Evolutionary conservation across 1,140 invertebrate species (phyloP).

Genomic region (Mylabris phalerata): DNA sequence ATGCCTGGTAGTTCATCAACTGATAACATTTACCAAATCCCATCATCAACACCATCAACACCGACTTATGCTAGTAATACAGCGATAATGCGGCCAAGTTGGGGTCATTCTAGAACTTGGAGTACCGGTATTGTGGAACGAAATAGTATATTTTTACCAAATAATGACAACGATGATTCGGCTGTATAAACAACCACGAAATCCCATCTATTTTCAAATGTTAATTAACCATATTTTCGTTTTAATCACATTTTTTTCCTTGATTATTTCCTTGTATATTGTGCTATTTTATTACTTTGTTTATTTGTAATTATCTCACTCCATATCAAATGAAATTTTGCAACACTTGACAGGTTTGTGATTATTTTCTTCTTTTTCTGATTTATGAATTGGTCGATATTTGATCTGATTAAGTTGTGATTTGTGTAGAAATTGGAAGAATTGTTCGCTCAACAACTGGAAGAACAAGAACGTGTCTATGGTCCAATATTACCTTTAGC

Average conservation of each 20-base stretch:
- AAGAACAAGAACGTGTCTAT: slow-evolving; percentile 77
- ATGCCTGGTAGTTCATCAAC: slow-evolving; percentile 20
- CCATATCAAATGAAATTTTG: too few species aligned
- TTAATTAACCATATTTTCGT: too few species aligned
- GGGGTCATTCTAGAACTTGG: slow-evolving; percentile 37
- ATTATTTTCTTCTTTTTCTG: slow-evolving; percentile 1
- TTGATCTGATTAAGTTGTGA: not conserved
- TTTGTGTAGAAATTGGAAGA: slow-evolving; percentile 71
- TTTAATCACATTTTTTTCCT: not conserved
- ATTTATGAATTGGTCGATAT: not conserved
- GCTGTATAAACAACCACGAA: slow-evolving; percentile 1
- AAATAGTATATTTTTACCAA: slow-evolving; percentile 13
- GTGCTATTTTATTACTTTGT: not conserved
- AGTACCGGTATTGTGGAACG: slow-evolving; percentile 26
- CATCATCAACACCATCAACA: not conserved
- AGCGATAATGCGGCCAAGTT: slow-evolving; percentile 15
- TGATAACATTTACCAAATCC: slow-evolving; percentile 8
- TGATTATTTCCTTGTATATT: not conserved
- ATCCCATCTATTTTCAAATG: too few species aligned
- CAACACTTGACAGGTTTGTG: not conserved
- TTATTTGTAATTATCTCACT: not conserved
- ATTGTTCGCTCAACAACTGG: slow-evolving; percentile 72
- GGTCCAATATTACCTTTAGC: slow-evolving; percentile 50
- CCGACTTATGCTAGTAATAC: not conserved
- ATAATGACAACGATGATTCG: slow-evolving; percentile 5